Base-by-base conservation (phyloP, 2,113 vertebrate genomes). In the Saccopteryx bilineata region DNA sequence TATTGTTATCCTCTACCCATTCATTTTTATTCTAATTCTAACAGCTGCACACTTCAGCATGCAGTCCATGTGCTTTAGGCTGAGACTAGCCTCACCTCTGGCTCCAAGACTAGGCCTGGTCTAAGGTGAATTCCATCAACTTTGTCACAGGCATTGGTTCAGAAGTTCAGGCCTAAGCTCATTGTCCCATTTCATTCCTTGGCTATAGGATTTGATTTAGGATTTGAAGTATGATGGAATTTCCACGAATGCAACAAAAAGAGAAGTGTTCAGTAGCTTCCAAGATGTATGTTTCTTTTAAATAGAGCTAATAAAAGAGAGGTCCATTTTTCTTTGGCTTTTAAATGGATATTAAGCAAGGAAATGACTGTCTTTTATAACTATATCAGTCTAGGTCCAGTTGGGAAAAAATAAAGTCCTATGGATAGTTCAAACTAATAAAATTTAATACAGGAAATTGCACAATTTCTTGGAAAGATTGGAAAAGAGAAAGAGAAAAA, bases 321-420 rank as follows among this genome's bases (percentile, higher is more conserved):
- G 52, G 8, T 31, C 18, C 50, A 84, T 17, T 74, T 75, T 94
- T 75, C 60, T 90, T 83, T 95, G 54, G 6, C 68, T 85, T 63
- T 91, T 84, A 93, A 84, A 71, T 87, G 18, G 19, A 18, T 78
- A 9, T 78, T 78, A 78, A 72, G 24, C 24, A 82, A 95, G 46
- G n/a, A 96, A 96, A 94, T 68, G 12, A 80, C 46, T 60, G 21
- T 60, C 13, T 48, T 87, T 87, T 58, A 72, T 86, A 28, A 56
- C 69, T 74, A 28, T 54, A 13, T 88, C 23, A 78, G 11, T 71
- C 9, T 46, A 89, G 9, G 8, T 76, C 19, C 7, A 86, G 9
- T 5, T 60, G 83, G 48, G 50, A 65, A 85, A 94, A 93, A 46
- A 48, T 72, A 82, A 95, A 81, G 15, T 46, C 61, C 10, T 61